These are phyloP conservation scores for Cistogaster globosa DNA, from an alignment of 2,888 invertebrate genomes.

Conservation along the genomic window DNA sequence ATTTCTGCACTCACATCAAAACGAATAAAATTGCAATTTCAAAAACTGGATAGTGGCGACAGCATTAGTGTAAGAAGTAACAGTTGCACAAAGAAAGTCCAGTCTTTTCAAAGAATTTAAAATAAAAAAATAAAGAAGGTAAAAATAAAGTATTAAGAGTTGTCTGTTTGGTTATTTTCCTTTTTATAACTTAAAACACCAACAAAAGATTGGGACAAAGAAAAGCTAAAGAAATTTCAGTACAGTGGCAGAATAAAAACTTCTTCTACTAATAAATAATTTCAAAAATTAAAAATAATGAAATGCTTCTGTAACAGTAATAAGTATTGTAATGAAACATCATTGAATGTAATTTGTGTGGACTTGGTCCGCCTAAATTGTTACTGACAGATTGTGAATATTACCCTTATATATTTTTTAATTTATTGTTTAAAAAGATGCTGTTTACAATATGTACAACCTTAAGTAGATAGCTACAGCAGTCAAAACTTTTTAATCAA, in stretches of 20 bases:
- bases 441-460: no score
- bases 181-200: constrained; percentile 33
- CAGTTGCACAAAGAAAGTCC: constrained; percentile 38
- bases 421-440: no score
- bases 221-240: neutral
- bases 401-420: no score
- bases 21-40: constrained; percentile 25
- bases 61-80: neutral
- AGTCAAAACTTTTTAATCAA: no score
- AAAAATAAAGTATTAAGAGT: constrained; percentile 50
- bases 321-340: no score
- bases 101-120: constrained; percentile 27
- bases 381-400: no score
- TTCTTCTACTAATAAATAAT: neutral
- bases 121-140: neutral
- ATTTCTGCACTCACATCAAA: constrained; percentile 22
- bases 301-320: no score
- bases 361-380: no score
- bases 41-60: constrained; percentile 23
- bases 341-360: no score
- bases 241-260: constrained; percentile 4
- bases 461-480: no score
- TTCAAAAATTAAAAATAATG: no score
- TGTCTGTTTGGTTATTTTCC: neutral
- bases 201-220: neutral